A percentile compares a stretch with the other conserved stretches of the same genome.
Evolutionary conservation across 2,888 invertebrate species (phyloP).

Genomic region (Temnothorax rugatulus): DNA sequence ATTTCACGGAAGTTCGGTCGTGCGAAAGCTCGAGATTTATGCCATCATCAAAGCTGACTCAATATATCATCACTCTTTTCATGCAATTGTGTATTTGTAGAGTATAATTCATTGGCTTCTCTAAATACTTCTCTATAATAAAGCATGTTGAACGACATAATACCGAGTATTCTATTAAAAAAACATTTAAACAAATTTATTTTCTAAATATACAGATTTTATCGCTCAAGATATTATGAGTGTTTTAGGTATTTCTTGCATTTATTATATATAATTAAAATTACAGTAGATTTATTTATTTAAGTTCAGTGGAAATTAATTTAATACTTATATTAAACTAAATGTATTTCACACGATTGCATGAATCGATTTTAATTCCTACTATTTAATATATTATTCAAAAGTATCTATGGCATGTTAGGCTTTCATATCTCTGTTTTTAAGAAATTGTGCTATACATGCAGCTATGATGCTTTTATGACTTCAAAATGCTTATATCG

Average conservation of each 20-base stretch:
- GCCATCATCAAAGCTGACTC: background rate
- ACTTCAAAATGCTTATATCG: background rate
- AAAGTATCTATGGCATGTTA: background rate
- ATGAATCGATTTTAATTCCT: background rate
- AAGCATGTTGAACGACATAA: background rate
- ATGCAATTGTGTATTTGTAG: background rate
- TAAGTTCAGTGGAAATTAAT: background rate
- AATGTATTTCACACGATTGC: background rate
- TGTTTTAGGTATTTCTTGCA: background rate
- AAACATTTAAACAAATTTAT: background rate
- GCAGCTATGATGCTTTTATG: background rate
- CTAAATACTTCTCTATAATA: background rate
- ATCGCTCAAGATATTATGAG: background rate
- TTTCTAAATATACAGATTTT: background rate
- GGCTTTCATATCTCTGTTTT: background rate
- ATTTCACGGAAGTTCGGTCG: slow-evolving; percentile 34
- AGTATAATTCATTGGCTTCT: background rate
- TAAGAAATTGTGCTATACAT: background rate
- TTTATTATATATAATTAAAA: background rate
- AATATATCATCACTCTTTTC: background rate
- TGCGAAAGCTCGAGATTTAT: slow-evolving; percentile 2
- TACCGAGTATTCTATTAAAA: background rate
- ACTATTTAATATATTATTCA: background rate
- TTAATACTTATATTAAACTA: background rate
- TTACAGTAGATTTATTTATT: background rate